Evolutionary conservation across 2,888 invertebrate genomes (phyloP), one percentile per base, ranked within the genome.

Genomic region (Perithous albicinctus): DNA sequence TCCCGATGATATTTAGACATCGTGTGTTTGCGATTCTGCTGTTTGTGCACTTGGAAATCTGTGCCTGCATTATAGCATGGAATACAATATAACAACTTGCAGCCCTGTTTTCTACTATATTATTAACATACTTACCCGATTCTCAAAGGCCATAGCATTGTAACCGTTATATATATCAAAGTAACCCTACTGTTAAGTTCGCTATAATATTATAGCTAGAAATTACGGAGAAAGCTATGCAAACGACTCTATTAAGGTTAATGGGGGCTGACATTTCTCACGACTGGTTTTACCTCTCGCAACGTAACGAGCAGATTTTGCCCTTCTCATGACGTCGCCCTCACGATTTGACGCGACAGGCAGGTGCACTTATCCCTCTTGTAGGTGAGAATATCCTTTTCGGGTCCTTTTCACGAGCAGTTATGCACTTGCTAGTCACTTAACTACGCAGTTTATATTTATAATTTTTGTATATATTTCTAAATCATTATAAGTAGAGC

Each of bases 231-330:
- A 74, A 46, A 69, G 38, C 66, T 64, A 66, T 54, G 79, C 73
- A 82, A 82, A 82, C 76, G 74, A 84, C 59, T 74, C 70, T 74
- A 82, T 84, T 79, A 79, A 84, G 79, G 82, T 77, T 80, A 80
- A 82, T 82, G 79, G 46, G 54, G 56, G 56, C 66, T 69, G 78
- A 66, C 72, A 70, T 76, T 74, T 61, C 43, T 54, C 66, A 23
- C 67, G 67, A 76, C 69, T 75, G 73, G 74, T 67, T 83, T 83
- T 48, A 80, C 67, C 75, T 76, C 61, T 69, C 48, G 64, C 46
- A 51, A 59, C 75, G 76, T 63, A 66, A 78, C 78, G 74, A 76
- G 69, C 67, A 78, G 81, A 78, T 81, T 48, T 76, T 77, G 75
- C 56, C 66, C 26, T 77, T 20, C 67, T 72, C 69, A 32, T 18